A percentile compares a stretch with the other conserved stretches of the same genome.
These are phyloP conservation scores for Hydrocynus forskahlii DNA, from an alignment of 2,797 vertebrate genomes.

Conservation along the genomic window DNA sequence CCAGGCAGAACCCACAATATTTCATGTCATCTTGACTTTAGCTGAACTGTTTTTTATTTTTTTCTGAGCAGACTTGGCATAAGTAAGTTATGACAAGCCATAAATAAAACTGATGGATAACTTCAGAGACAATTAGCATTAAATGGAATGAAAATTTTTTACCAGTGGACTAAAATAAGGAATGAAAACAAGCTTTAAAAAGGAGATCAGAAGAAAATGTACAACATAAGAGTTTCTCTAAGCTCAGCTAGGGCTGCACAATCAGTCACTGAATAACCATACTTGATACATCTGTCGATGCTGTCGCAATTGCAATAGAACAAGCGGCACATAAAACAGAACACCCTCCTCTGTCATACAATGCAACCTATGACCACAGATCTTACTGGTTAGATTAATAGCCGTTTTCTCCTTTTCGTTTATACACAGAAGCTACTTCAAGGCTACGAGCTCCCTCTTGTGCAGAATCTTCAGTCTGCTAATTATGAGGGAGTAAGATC, in stretches of 20 bases:
- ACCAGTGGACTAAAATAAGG: background rate
- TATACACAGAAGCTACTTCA: background rate
- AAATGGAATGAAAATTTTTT: background rate
- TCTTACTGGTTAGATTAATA: background rate
- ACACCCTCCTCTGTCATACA: too few species aligned
- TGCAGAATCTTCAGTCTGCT: background rate
- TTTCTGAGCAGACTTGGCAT: slow-evolving; percentile 3
- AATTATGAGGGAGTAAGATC: background rate
- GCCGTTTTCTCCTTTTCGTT: background rate
- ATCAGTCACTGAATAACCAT: background rate
- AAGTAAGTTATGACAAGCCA: background rate
- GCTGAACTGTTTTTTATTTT: background rate
- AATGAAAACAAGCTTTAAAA: background rate
- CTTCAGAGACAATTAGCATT: background rate
- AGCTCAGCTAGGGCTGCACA: background rate
- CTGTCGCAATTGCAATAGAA: background rate
- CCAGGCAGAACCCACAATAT: background rate
- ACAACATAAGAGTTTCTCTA: background rate
- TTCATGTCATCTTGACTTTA: slow-evolving; percentile 10
- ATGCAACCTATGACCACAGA: background rate
- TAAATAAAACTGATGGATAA: slow-evolving; percentile 16
- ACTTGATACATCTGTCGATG: background rate
- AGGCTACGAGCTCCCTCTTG: background rate
- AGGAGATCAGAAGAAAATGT: background rate
- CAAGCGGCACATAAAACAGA: too few species aligned